Base-by-base conservation (phyloP, 2,113 vertebrate genomes). In the Pterocles orientalis region DNA sequence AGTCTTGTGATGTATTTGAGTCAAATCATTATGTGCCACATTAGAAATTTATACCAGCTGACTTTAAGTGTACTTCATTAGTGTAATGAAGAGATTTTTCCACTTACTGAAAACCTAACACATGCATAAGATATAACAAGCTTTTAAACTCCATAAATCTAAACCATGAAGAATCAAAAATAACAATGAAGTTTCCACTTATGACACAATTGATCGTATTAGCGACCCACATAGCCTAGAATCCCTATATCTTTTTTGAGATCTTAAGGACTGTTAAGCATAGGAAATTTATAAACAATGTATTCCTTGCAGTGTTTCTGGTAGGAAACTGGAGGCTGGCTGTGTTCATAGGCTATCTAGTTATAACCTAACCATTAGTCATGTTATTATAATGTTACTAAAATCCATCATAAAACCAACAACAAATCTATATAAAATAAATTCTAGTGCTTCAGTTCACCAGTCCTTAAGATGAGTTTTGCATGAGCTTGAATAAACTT, bases 61-160 rank as follows among this genome's bases (percentile, higher is more conserved):
- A 89, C 73, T 97, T 43, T 48, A 86, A 94, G 77, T 68, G 61
- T 75, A 36, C 78, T 84, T 84, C 84, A 78, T 81, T 89, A 92
- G 69, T 47, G 53, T 34, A 89, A 92, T 64, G 61, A 65, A 54
- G 84, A 94, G 69, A 89, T 76, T 82, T 82, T 95, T 86, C 77
- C 57, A 51, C 57, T 83, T 73, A 78, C 25, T 70, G 75, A 60
- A 91, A 95, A 82, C 16, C 20, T 82, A 87, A 84, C 4, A 4
- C 88, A 71, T 79, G 48, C 58, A 86, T 58, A 81, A 73, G 36
- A 70, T 61, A 41, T 69, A 66, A 71, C 25, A 84, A 45, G 43
- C 21, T 88, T 84, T 71, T 79, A 89, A 68, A 76, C 36, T 12
- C 14, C 34, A 45, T 75, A 72, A 73, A 75, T 78, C 29, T 73